Evolutionary conservation across 2,797 vertebrate genomes (phyloP), one percentile per base, ranked within the genome.

Genomic region (Xyrichtys novacula): DNA sequence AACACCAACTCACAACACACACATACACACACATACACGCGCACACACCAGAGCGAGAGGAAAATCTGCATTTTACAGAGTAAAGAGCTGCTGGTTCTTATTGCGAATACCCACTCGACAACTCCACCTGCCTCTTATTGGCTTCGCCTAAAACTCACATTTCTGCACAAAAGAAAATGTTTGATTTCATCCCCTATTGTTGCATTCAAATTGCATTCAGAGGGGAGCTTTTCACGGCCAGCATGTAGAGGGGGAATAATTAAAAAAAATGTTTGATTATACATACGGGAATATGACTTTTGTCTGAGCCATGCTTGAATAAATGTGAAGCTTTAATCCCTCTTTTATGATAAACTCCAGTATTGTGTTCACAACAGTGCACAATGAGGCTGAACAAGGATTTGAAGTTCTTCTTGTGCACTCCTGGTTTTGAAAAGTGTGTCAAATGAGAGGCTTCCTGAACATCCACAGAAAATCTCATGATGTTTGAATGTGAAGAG

Each of bases 321-420:
- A 29, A 52, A 38, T 23, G 7, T 19, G 28, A 43, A 28, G 1
- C n/a, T 52, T 40, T 31, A 46, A 42, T 72, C 34, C 62, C 14
- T 20, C 7, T 20, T 38, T 38, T 11, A 31, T 28, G 14, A 20
- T 59, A 3, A 39, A 44, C 52, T 44, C 39, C 20, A 59, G 9
- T 20, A 47, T 12, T 23, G 38, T 36, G 31, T 55, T 22, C 4
- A 11, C 5, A 47, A 8, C 14, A 4, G 32, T 16, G 25, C 17
- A 10, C n/a, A 52, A n/a, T 29, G 39, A 52, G 29, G n/a, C 26
- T 22, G 14, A 53, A 15, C 5, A 31, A 22, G 26, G 4, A 29
- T 8, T n/a, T n/a, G n/a, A n/a, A n/a, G n/a, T n/a, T n/a, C n/a
- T n/a, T n/a, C n/a, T n/a, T n/a, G n/a, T n/a, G n/a, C n/a, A n/a